Base-by-base conservation (phyloP, 2,888 invertebrate genomes). In the Drosophila tanythrix region DNA sequence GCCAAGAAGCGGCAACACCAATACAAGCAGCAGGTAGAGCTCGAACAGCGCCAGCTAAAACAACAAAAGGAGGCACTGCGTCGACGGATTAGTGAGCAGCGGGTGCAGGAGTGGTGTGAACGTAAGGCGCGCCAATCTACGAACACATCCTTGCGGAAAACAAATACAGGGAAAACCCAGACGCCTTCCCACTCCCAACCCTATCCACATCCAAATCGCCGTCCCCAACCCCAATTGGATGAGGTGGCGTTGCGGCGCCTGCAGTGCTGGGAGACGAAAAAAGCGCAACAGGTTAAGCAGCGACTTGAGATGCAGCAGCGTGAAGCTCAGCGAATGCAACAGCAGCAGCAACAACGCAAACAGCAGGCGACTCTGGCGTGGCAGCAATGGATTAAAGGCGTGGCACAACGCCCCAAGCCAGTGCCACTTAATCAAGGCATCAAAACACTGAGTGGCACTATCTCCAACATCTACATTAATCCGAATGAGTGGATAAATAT, bases 401-500 rank as follows among this genome's bases (percentile, higher is more conserved):
- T 86, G 10, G 81, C 79, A 0, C 81, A 90, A 3, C 91, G 92
- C 50, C 93, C 93, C 8, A 93, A 93, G 46, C 93, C 93, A 4
- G 93, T 93, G 52, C 93, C 93, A 2, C 81, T 93, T 3, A 92
- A 92, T 70, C 90, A 90, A 27, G 93, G 93, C 13, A 78, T 93
- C 3, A 72, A 89, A 18, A 90, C 93, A 3, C 79, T 93, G 33
- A 92, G 91, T 27, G 93, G 93, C 38, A 92, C 93, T 1, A 74
- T 93, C 60, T 93, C 93, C 3, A 67, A 88, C 33, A 89, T 92
- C 27, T 93, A 88, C 68, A 69, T 93, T 2, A 93, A 93, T 86
- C 93, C 93, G 25, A 91, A 90, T 38, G 84, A 90, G 58, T 93
- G 93, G 93, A 60, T 82, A 6, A 18, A 81, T 11, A 11, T 70